Evolutionary conservation across 2,797 vertebrate genomes (phyloP), one percentile per base, ranked within the genome.

Genomic region (Ceryle rudis): DNA sequence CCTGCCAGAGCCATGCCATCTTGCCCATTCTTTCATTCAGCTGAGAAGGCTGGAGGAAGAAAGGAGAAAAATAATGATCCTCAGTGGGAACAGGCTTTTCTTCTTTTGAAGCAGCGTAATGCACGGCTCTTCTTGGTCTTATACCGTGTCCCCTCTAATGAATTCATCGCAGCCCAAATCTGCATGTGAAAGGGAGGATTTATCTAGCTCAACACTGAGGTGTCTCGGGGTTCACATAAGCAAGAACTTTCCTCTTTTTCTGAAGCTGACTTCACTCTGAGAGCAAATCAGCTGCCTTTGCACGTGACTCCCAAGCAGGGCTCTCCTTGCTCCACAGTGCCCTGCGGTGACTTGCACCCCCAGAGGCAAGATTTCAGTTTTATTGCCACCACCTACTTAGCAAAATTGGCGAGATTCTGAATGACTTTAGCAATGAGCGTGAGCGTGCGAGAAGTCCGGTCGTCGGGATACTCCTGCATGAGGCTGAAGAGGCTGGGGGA

Each of bases 351-450:
- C 52, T 62, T 16, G 61, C 29, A 66, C 14, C 47, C 70, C 52
- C 8, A 12, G 18, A 44, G 42, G 22, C 19, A 33, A 19, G 58
- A 17, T 26, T 51, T 37, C 10, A 2, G 16, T 17, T 17, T 4
- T 39, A 11, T 16, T 44, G 44, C 9, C 44, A 83, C 21, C 77
- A 98, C 98, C 55, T 98, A 99, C 99, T 99, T 99, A 75, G 99
- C 98, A 96, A 99, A 99, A 97, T 99, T 99, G 97, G 99, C 99
- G 26, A 99, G 98, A 96, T 99, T 99, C 98, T 99, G 99, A 96
- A 99, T 99, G 97, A 99, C 99, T 95, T 99, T 99, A 87, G 99
- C 99, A 58, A 99, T 99, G 79, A 99, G 99, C 1, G 99, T 99
- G 83, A 99, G 99, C 0, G 99, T 99, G 19, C 99, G 98, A 17